These are phyloP conservation scores for Carollia perspicillata DNA, from an alignment of 2,113 vertebrate species.

Conservation along the genomic window DNA sequence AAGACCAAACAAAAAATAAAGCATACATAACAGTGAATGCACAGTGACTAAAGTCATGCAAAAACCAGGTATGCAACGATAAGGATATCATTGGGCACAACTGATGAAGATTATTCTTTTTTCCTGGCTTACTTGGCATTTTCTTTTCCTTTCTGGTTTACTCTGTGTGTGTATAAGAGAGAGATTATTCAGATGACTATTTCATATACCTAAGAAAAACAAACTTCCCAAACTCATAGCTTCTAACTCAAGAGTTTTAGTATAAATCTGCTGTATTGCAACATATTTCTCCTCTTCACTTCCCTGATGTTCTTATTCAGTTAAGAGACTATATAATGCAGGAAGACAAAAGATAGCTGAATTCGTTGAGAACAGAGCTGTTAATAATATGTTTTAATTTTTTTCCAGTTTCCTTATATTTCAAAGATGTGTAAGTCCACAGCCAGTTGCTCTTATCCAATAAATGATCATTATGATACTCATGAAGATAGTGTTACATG, in stretches of 20 bases:
- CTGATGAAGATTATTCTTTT: not conserved
- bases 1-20: not conserved
- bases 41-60: not conserved
- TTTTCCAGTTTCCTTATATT: not conserved
- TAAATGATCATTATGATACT: not conserved
- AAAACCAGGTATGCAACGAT: not conserved
- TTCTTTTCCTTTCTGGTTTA: not conserved
- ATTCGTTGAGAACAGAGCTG: not conserved
- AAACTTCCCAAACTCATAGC: not conserved
- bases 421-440: not conserved
- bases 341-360: not conserved
- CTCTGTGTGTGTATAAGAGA: not conserved
- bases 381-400: not conserved
- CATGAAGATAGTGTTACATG: not conserved
- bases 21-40: not conserved
- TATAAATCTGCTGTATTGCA: conserved; percentile 6
- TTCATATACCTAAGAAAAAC: conserved; percentile 6
- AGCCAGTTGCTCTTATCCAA: conserved; percentile 28
- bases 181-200: not conserved
- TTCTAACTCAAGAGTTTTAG: not conserved
- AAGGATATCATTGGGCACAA: not conserved
- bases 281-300: not conserved
- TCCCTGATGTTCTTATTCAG: not conserved
- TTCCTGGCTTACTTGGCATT: not conserved
- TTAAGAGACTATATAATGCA: conserved; percentile 15